Evolutionary conservation across 2,888 invertebrate species (phyloP).

Genomic region (Achlya flavicornis): DNA sequence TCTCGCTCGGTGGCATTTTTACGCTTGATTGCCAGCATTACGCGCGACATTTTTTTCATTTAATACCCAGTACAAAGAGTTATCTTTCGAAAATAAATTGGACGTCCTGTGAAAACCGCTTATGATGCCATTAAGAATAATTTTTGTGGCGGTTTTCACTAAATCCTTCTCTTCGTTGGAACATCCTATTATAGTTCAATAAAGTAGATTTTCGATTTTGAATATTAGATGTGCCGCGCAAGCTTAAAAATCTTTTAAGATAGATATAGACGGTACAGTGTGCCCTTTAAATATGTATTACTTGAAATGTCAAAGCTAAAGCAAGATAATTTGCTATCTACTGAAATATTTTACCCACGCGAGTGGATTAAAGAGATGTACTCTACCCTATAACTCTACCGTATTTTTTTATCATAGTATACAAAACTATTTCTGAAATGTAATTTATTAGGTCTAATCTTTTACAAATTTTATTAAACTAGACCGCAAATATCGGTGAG

Average conservation of each 20-base stretch:
- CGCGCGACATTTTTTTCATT: slow-evolving; percentile 38
- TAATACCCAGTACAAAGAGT: slow-evolving; percentile 54
- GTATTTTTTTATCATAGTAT: neutral
- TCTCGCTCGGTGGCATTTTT: slow-evolving; percentile 11
- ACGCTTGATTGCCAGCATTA: slow-evolving; percentile 14
- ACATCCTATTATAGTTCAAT: slow-evolving; percentile 49
- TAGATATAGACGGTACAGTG: neutral
- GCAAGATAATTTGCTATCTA: neutral
- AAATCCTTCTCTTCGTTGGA: slow-evolving; percentile 42
- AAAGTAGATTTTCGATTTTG: slow-evolving; percentile 45
- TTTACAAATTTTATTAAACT: neutral
- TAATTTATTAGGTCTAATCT: neutral
- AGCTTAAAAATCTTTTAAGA: slow-evolving; percentile 4
- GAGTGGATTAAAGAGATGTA: neutral
- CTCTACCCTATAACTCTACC: neutral
- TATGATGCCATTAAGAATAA: slow-evolving; percentile 56
- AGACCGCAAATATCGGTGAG: neutral
- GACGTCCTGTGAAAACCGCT: slow-evolving; percentile 58
- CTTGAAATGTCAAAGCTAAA: neutral
- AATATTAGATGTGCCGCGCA: slow-evolving; percentile 23
- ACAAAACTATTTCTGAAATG: too few relatives aligned
- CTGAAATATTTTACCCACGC: neutral
- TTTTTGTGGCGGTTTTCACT: slow-evolving; percentile 43
- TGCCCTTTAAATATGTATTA: slow-evolving; percentile 8
- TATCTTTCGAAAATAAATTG: slow-evolving; percentile 62